Evolutionary conservation across 1,140 invertebrate species (phyloP).

Genomic region (Saccostrea glomerata): DNA sequence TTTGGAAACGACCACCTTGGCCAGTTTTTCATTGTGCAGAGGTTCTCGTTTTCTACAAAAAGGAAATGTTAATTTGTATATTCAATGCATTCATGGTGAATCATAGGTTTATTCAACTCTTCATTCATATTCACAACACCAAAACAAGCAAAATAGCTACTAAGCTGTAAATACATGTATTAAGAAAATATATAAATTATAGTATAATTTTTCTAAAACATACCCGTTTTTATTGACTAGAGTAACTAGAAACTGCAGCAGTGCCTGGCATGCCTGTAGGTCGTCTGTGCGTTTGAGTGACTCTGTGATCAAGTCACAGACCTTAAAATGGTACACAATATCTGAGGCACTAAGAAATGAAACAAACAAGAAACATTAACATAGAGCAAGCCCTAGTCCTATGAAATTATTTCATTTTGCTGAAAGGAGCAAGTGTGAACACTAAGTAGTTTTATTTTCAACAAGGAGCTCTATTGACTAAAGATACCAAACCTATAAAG

Average conservation of each 20-base stretch:
- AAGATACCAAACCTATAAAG: too few relatives aligned
- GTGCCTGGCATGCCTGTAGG: not conserved
- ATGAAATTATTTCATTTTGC: not conserved
- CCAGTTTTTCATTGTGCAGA: conserved; percentile 10
- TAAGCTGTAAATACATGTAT: too few relatives aligned
- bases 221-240: conserved; percentile 38
- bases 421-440: conserved; percentile 1
- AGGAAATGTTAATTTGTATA: not conserved
- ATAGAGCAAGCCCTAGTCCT: not conserved
- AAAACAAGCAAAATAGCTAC: too few relatives aligned
- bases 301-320: not conserved
- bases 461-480: too few relatives aligned
- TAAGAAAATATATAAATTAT: not conserved
- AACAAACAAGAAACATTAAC: not conserved
- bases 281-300: not conserved
- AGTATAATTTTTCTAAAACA: not conserved
- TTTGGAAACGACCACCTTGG: conserved; percentile 14
- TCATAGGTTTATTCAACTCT: too few relatives aligned
- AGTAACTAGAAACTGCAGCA: not conserved
- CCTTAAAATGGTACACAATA: conserved; percentile 30
- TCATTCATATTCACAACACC: too few relatives aligned
- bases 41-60: not conserved
- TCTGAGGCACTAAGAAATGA: conserved; percentile 27
- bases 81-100: too few relatives aligned
- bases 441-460: not conserved